Evolutionary conservation across 1,140 invertebrate genomes (phyloP).

Genomic region (Drosophila nigrodunni): DNA sequence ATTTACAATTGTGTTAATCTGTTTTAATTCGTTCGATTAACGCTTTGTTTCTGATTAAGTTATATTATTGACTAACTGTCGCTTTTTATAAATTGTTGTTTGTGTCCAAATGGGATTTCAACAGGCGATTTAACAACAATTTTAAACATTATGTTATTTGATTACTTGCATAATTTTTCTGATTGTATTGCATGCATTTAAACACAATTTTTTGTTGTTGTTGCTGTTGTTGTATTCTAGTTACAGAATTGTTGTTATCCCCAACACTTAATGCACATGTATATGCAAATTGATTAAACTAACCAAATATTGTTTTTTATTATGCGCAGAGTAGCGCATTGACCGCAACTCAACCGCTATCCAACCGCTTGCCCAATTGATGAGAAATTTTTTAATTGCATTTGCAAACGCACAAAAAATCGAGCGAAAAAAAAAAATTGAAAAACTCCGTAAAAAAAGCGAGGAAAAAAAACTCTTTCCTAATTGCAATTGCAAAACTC

Average conservation of each 20-base stretch:
- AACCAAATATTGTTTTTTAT: constrained; percentile 83
- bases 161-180: constrained; percentile 10
- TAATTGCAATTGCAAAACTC: constrained; percentile 71
- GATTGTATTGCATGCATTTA: not conserved
- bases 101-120: constrained; percentile 3
- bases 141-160: constrained; percentile 24
- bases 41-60: constrained; percentile 38
- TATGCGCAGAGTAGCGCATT: constrained; percentile 65
- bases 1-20: not conserved
- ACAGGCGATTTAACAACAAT: constrained; percentile 19
- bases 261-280: constrained; percentile 38
- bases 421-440: constrained; percentile 4
- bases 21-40: constrained; percentile 28
- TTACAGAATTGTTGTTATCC: constrained; percentile 16
- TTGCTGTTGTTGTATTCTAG: not conserved
- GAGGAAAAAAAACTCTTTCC: constrained; percentile 26
- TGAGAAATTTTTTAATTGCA: constrained; percentile 82
- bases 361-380: constrained; percentile 65
- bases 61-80: constrained; percentile 25
- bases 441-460: not conserved
- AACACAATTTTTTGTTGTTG: too few relatives aligned
- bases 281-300: constrained; percentile 81
- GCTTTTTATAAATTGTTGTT: not conserved
- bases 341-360: constrained; percentile 65
- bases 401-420: constrained; percentile 43